phyloP scores from a whole-genome alignment of 2,797 vertebrate genomes.

The Numenius phaeopus region DNA sequence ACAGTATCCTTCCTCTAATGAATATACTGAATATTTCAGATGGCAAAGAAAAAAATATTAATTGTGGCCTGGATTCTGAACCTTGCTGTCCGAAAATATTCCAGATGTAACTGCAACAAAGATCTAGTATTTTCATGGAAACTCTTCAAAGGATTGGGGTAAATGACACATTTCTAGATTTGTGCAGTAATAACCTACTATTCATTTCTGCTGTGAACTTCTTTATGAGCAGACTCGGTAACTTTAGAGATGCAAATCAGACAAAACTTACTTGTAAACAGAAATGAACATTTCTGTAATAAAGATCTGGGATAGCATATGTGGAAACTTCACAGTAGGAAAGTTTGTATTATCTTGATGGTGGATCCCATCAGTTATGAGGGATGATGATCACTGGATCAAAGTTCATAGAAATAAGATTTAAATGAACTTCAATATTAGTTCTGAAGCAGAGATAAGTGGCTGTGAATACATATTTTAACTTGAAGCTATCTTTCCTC shows the following conservation, averaged over 20 bases:
- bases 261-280: background rate
- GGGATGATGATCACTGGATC: background rate
- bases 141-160: background rate
- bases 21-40: background rate
- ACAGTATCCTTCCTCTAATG: background rate
- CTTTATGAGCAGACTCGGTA: background rate
- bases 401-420: background rate
- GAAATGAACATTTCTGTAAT: background rate
- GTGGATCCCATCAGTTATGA: background rate
- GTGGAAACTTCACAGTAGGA: background rate
- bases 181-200: background rate
- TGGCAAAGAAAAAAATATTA: background rate
- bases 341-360: background rate
- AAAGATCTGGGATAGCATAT: background rate
- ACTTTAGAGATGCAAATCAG: background rate
- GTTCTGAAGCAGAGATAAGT: background rate
- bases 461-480: background rate
- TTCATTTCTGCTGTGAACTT: background rate
- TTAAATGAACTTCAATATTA: background rate
- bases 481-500: background rate
- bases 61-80: background rate
- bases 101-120: background rate
- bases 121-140: background rate
- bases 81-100: background rate
- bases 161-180: background rate